phyloP scores from a whole-genome alignment of 35 echinoderm and acorn worm species.

The Heliocidaris erythrogramma region DNA sequence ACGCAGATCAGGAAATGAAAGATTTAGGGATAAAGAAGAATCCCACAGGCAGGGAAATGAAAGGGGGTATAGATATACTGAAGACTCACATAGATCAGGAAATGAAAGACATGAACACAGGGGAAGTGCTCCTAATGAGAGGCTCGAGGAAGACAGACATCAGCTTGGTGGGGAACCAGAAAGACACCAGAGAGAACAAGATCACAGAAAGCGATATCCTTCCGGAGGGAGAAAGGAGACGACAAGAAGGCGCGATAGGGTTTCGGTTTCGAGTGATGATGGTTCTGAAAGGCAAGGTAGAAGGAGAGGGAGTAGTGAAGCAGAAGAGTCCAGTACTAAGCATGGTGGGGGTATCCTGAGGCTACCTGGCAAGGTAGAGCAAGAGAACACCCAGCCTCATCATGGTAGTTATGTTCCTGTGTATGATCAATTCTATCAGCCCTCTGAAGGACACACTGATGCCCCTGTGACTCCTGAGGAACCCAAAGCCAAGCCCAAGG shows the following conservation, averaged over 20 bases:
- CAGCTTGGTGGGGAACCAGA: background rate
- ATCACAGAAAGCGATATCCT: background rate
- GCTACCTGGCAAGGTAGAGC: slow-evolving; percentile 43
- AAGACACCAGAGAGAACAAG: slow-evolving; percentile 21
- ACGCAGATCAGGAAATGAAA: background rate
- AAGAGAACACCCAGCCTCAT: slow-evolving; percentile 21
- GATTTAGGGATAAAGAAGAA: background rate
- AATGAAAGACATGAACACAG: background rate
- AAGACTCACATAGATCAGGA: background rate
- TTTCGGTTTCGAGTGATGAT: slow-evolving; percentile 23
- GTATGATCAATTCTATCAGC: slow-evolving; percentile 49
- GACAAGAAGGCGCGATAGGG: slow-evolving; percentile 20
- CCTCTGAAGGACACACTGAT: background rate
- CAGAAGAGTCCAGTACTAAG: slow-evolving; percentile 1
- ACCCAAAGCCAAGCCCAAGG: slow-evolving; percentile 34
- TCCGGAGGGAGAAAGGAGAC: background rate
- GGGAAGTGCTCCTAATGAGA: background rate
- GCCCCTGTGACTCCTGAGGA: slow-evolving; percentile 19
- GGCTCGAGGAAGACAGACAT: background rate
- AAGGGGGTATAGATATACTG: background rate
- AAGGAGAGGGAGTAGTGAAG: slow-evolving; percentile 47
- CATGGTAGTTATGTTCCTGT: slow-evolving; percentile 40
- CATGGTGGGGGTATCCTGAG: slow-evolving; percentile 50
- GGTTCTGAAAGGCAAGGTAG: background rate
- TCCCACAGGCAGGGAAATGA: background rate